phyloP scores from a whole-genome alignment of 2,797 vertebrate species.

The Lepidocolaptes lacrymiger region DNA sequence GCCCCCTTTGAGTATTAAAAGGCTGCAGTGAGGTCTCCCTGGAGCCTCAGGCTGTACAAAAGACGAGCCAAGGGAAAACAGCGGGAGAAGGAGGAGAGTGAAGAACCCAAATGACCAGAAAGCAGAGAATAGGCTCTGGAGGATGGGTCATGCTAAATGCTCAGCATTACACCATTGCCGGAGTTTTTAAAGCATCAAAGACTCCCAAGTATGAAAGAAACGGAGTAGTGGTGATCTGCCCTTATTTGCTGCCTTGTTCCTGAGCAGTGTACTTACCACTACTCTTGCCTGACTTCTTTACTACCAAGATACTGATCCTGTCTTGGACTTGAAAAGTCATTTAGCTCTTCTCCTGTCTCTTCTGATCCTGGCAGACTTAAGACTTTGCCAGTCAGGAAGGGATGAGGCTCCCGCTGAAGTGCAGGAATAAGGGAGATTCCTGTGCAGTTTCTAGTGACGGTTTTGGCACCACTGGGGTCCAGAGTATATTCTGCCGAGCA shows the following conservation, averaged over 20 bases:
- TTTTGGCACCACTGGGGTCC: neutral
- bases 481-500: neutral
- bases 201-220: neutral
- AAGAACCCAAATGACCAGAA: neutral
- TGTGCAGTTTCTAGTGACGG: neutral
- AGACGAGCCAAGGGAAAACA: neutral
- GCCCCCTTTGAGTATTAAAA: neutral
- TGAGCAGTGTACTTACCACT: neutral
- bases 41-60: neutral
- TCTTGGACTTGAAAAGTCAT: neutral
- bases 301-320: neutral
- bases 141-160: neutral
- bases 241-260: neutral
- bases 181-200: neutral
- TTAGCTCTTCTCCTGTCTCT: neutral
- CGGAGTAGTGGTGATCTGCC: neutral
- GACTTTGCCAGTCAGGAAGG: neutral
- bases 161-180: neutral
- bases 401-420: neutral
- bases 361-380: neutral
- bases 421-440: neutral
- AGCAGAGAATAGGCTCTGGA: neutral
- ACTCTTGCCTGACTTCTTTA: neutral
- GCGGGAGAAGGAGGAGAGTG: neutral
- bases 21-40: neutral